These are phyloP conservation scores for Pachypeltis micranthus DNA, from an alignment of 1,140 invertebrate species.

Conservation along the genomic window DNA sequence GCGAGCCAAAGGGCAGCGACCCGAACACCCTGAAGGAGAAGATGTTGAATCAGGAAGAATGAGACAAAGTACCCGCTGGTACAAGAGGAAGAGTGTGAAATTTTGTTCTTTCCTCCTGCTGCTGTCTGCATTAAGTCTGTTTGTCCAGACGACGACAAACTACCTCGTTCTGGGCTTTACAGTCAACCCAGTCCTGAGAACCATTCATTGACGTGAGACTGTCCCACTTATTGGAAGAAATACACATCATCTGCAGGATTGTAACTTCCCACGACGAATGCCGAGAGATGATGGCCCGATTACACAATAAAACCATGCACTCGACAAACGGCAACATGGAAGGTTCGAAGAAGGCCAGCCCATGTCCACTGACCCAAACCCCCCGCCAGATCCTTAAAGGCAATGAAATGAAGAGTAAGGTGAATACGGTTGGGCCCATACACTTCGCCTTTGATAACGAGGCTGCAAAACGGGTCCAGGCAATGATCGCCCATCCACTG, in stretches of 20 bases:
- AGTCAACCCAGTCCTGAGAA: not conserved
- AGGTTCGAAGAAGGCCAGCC: too few relatives aligned
- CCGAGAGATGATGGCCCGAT: not conserved
- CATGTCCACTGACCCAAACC: not conserved
- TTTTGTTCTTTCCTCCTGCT: too few relatives aligned
- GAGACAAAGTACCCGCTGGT: too few relatives aligned
- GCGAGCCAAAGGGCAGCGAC: too few relatives aligned
- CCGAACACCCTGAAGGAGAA: too few relatives aligned
- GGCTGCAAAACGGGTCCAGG: too few relatives aligned
- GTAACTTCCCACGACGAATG: not conserved
- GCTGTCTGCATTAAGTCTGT: too few relatives aligned
- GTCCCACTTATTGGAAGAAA: not conserved
- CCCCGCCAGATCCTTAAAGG: not conserved
- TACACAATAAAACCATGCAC: slow-evolving; percentile 1
- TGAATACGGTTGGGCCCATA: too few relatives aligned
- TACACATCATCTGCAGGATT: not conserved
- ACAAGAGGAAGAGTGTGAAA: too few relatives aligned
- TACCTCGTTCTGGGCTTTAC: not conserved
- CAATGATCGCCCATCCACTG: not conserved
- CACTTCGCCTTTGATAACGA: too few relatives aligned
- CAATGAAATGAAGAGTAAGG: not conserved
- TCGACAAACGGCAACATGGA: not conserved
- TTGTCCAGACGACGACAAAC: too few relatives aligned
- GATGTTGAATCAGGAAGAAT: too few relatives aligned
- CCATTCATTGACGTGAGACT: not conserved